phyloP scores from a whole-genome alignment of 2,888 invertebrate genomes.

The Syritta pipiens region DNA sequence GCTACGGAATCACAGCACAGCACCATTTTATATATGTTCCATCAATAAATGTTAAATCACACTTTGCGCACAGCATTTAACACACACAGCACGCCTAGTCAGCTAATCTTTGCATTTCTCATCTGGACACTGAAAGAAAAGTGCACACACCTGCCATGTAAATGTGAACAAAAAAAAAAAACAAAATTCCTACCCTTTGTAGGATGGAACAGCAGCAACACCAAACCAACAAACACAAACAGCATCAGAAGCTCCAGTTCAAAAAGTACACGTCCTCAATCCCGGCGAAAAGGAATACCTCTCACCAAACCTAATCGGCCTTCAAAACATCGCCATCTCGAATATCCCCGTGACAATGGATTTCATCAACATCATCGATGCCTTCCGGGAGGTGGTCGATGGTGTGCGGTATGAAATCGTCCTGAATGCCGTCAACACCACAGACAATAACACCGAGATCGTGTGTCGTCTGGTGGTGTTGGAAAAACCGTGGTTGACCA shows the following conservation, averaged over 20 bases:
- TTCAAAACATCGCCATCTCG: conserved; percentile 77
- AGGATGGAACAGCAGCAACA: conserved; percentile 69
- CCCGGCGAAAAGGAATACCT: conserved; percentile 78
- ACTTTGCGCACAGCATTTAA: conserved; percentile 3
- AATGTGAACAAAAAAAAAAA: conserved; percentile 32
- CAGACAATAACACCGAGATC: conserved; percentile 74
- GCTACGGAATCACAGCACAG: not conserved
- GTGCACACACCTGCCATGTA: not conserved
- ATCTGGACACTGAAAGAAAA: conserved; percentile 5
- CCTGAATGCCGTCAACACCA: conserved; percentile 75
- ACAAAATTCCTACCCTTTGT: conserved; percentile 41
- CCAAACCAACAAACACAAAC: conserved; percentile 72
- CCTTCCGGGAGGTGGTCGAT: conserved; percentile 77
- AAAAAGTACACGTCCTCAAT: conserved; percentile 76
- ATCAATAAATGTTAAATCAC: not conserved
- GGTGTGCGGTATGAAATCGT: conserved; percentile 77
- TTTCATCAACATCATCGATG: conserved; percentile 77
- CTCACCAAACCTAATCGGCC: conserved; percentile 77
- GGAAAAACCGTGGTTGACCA: conserved; percentile 84
- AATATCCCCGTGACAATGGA: conserved; percentile 77
- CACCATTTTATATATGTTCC: not conserved
- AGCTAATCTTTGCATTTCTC: not conserved
- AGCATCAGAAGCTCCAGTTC: conserved; percentile 73
- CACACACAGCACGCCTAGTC: conserved; percentile 12
- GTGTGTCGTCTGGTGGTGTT: conserved; percentile 83